These are phyloP conservation scores for Alcedo quadribrachys DNA, from an alignment of 2,797 vertebrate species.

Conservation along the genomic window DNA sequence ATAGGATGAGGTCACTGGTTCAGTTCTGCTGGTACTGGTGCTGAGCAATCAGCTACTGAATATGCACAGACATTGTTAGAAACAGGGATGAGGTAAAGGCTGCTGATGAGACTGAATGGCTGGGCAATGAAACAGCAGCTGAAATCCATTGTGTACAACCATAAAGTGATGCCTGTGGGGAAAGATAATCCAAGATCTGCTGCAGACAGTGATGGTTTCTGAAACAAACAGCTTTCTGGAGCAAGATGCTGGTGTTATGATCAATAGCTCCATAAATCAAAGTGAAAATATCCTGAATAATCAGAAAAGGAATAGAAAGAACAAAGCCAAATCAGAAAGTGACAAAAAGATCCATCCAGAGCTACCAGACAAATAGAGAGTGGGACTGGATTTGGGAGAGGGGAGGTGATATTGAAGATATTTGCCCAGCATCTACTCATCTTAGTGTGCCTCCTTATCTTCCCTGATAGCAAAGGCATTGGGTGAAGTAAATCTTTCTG, in stretches of 20 bases:
- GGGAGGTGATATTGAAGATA: background rate
- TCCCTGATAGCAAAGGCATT: background rate
- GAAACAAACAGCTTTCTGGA: background rate
- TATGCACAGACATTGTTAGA: background rate
- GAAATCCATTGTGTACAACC: background rate
- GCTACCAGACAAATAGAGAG: background rate
- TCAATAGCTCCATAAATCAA: background rate
- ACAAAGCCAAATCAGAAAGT: background rate
- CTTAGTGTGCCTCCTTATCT: too few species aligned
- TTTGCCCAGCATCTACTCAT: background rate
- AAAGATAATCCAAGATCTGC: background rate
- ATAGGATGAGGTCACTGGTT: background rate
- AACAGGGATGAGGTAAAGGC: background rate
- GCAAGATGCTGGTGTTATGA: background rate
- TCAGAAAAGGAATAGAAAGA: background rate
- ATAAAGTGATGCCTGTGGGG: background rate
- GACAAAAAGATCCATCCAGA: background rate
- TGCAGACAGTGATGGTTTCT: fast-evolving
- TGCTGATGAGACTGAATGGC: background rate
- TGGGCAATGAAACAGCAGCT: background rate
- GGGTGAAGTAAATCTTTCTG: fast-evolving
- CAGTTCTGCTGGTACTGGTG: background rate
- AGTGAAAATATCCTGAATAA: background rate
- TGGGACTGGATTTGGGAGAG: background rate
- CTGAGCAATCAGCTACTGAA: background rate